Evolutionary conservation across 2,797 vertebrate species (phyloP), one percentile per base, ranked within the genome.

Genomic region (Melanogrammus aeglefinus): DNA sequence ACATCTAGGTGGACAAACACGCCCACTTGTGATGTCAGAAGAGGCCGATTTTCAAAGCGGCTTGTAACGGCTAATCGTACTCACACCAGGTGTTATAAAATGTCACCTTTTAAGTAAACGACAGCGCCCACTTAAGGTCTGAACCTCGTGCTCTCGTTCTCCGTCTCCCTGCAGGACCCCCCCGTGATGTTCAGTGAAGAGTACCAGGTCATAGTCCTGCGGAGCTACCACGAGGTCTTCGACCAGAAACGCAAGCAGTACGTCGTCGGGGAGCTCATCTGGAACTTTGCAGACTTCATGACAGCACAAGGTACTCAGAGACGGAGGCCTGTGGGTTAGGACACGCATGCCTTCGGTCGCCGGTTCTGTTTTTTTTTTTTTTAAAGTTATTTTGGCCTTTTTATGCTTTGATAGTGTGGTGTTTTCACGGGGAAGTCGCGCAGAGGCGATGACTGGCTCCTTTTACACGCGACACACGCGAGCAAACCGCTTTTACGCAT

Each of bases 231-330:
- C 36, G 1, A 81, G 0, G 90, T 96, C 66, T 95, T 99, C 2
- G 97, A 99, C 89, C 92, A 95, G 87, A 99, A 97, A 89, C 96
- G 96, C 88, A 96, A 95, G 81, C 92, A 96, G 27, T 98, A 96
- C 0, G 92, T 99, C 72, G 85, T 98, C 0, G 98, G 98, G 27
- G 98, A 99, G 86, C 96, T 99, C 86, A 96, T 99, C 88, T 99
- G 98, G 98, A 99, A 99, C 83, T 99, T 99, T 84, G 98, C 97
- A 0, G 98, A 99, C 88, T 99, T 99, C 88, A 97, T 98, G 96
- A 99, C 98, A 0, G 77, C 83, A 51, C 97, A 99, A 92, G 88
- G 98, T 18, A 51, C 47, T 5, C 16, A 6, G 47, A 63, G 51
- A n/a, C 44, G 44, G 18, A 4, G n/a, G 1, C 51, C 6, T 18